phyloP scores from a whole-genome alignment of 2,888 invertebrate genomes.

The Heliconius ismenius region DNA sequence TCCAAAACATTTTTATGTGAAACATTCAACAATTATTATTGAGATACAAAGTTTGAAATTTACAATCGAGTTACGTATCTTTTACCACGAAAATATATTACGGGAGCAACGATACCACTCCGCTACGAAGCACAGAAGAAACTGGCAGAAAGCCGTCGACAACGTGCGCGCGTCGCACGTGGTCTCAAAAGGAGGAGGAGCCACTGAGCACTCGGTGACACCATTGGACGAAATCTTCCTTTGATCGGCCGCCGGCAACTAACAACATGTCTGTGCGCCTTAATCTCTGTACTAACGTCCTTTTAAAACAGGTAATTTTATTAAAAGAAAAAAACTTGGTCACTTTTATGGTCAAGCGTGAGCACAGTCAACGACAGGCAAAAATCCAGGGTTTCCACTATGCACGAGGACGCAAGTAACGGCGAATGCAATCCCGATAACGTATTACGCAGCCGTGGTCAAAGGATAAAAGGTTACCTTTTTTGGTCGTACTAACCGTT shows the following conservation, averaged over 20 bases:
- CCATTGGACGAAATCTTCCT: conserved; percentile 67
- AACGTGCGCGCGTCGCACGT: conserved; percentile 79
- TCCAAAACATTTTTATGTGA: neutral
- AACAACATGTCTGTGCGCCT: conserved; percentile 79
- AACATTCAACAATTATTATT: neutral
- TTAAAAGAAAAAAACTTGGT: conserved; percentile 78
- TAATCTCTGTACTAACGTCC: conserved; percentile 81
- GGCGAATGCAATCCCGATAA: conserved; percentile 69
- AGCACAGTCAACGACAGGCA: conserved; percentile 56
- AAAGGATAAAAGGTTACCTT: conserved; percentile 65
- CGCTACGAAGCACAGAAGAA: conserved; percentile 53
- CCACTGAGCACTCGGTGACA: conserved; percentile 49
- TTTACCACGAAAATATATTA: conserved; percentile 17
- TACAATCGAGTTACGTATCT: conserved; percentile 45
- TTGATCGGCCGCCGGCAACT: conserved; percentile 79
- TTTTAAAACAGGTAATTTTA: conserved; percentile 82
- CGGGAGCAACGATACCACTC: conserved; percentile 45
- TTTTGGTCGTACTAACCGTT: conserved; percentile 58
- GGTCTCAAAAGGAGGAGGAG: conserved; percentile 68
- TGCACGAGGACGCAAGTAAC: conserved; percentile 51
- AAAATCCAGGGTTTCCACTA: conserved; percentile 54
- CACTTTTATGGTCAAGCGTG: conserved; percentile 75
- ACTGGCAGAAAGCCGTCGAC: conserved; percentile 64
- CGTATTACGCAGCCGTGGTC: conserved; percentile 59
- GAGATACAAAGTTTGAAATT: conserved; percentile 45